Evolutionary conservation across 2,113 vertebrate species (phyloP).

Genomic region (Seriola aureovittata): DNA sequence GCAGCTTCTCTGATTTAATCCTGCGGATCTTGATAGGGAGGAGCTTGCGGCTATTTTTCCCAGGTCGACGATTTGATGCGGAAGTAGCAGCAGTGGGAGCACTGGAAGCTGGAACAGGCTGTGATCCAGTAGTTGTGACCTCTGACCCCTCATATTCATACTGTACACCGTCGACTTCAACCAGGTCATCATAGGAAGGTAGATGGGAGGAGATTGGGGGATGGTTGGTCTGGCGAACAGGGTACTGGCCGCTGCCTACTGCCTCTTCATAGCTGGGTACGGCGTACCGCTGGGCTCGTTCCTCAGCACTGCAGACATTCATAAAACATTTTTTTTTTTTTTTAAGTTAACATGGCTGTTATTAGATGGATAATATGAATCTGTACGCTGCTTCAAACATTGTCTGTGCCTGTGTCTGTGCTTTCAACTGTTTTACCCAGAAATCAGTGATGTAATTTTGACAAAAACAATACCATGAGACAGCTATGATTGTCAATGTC

Average conservation of each 20-base stretch:
- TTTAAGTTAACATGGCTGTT: neutral
- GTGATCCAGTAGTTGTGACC: neutral
- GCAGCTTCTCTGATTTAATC: conserved; percentile 94
- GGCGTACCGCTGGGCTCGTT: conserved; percentile 67
- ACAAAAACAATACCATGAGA: neutral
- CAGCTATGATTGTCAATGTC: neutral
- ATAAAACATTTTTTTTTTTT: neutral
- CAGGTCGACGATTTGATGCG: conserved; percentile 71
- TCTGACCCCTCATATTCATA: conserved; percentile 66
- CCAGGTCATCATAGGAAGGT: conserved; percentile 94
- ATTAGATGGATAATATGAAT: neutral
- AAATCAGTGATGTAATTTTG: neutral
- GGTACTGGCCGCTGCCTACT: conserved; percentile 86
- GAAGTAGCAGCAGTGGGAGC: accelerated
- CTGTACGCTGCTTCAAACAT: too few relatives aligned
- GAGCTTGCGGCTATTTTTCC: conserved; percentile 85
- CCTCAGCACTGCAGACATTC: conserved; percentile 68
- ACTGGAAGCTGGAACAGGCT: conserved; percentile 22
- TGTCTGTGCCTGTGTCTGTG: neutral
- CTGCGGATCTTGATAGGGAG: conserved; percentile 92
- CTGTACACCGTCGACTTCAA: conserved; percentile 76
- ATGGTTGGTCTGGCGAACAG: conserved; percentile 75
- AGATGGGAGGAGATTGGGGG: conserved; percentile 89
- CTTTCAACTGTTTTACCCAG: neutral
- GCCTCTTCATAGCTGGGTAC: conserved; percentile 97